Evolutionary conservation across 1,140 invertebrate species (phyloP), one percentile per base, ranked within the genome.

Genomic region (Zaprionus davidi): DNA sequence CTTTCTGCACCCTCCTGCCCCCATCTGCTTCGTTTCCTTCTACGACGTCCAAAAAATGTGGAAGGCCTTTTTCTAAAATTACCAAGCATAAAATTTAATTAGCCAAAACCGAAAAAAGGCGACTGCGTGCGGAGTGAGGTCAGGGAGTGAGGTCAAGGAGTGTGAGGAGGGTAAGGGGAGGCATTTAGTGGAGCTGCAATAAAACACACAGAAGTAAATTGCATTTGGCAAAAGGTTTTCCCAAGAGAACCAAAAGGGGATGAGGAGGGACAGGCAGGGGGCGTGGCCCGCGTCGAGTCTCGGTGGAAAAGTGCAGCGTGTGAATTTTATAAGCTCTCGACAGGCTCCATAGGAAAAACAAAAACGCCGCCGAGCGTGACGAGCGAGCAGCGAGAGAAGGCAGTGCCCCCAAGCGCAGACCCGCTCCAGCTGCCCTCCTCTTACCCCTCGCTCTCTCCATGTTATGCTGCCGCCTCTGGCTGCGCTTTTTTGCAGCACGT

Each of bases 11-110:
- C 12, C 4, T 12, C 0, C 12, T 24, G 9, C 12, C 20, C 7
- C 9, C 28, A 7, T 28, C 28, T 51, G 46, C 46, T 2, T 3
- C 46, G 2, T 11, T 17, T 49, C 9, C 46, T 49, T 17, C 7
- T 24, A 24, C 46, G 41, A n/a, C 41, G 71, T 58, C 63, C 31
- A 44, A 57, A 67, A 49, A 66, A 53, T 62, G 64, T 76, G 75
- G 49, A 78, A 79, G 81, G 72, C 78, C 75, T 80, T 88, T 84
- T 75, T 84, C 81, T 81, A 88, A 88, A 88, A 88, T 88, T 90
- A 88, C 84, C 84, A 82, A 88, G 85, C 84, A 88, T 88, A 88
- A 88, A 88, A 88, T 88, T 88, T 90, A 88, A 88, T 88, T 88
- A 88, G 84, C 84, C 84, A 87, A 87, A 87, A 87, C 85, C 85